phyloP scores from a whole-genome alignment of 1,140 invertebrate species.

The Drosophila cardini region DNA sequence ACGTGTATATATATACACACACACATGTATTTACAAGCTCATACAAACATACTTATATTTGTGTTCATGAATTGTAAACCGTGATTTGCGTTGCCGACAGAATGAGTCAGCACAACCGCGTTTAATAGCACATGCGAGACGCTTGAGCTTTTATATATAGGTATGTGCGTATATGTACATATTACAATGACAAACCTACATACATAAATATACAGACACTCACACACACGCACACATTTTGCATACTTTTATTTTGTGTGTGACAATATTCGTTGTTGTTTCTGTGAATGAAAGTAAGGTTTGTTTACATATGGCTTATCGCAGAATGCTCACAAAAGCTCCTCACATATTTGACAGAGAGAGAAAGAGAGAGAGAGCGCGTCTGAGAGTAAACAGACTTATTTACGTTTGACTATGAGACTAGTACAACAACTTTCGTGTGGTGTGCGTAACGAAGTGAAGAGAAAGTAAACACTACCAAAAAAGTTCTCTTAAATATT shows the following conservation, averaged over 20 bases:
- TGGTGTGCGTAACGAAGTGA: constrained; percentile 7
- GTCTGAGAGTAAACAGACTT: constrained; percentile 1
- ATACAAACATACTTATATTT: background rate
- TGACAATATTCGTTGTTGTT: constrained; percentile 63
- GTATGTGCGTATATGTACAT: constrained; percentile 2
- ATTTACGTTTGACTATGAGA: constrained; percentile 23
- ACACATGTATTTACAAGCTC: background rate
- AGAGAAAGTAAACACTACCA: constrained; percentile 18
- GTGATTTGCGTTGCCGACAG: constrained; percentile 26
- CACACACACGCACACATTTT: constrained; percentile 3
- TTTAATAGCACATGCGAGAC: constrained; percentile 18
- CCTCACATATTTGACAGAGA: background rate
- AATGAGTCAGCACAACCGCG: constrained; percentile 20
- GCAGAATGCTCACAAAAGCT: constrained; percentile 44
- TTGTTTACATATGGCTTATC: constrained; percentile 75
- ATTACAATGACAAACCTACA: constrained; percentile 9
- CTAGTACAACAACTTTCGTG: constrained; percentile 16
- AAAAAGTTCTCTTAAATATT: constrained; percentile 10
- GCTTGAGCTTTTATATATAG: constrained; percentile 19
- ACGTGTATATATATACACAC: background rate
- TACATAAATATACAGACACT: background rate
- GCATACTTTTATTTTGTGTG: constrained; percentile 29
- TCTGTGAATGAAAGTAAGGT: constrained; percentile 79
- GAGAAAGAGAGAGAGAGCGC: constrained; percentile 15
- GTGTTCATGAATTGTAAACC: constrained; percentile 20